phyloP scores from a whole-genome alignment of 2,888 invertebrate genomes.

The Clanis bilineata region DNA sequence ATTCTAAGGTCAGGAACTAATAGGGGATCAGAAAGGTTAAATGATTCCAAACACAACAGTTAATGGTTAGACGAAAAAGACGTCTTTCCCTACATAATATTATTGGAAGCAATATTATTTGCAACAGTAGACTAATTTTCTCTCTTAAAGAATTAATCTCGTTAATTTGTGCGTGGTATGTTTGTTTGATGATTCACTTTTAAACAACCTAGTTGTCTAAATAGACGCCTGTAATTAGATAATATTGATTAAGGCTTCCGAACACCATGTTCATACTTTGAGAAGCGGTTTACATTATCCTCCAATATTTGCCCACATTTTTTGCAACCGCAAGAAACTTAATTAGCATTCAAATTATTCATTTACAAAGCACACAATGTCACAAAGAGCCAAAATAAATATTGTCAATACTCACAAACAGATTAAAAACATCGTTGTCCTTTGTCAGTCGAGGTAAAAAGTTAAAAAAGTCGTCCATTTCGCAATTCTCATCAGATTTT shows the following conservation, averaged over 20 bases:
- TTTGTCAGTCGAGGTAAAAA: constrained; percentile 67
- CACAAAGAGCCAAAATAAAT: constrained; percentile 58
- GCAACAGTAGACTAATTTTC: too few species aligned
- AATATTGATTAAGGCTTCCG: neutral
- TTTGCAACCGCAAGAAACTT: constrained; percentile 40
- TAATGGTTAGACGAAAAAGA: too few species aligned
- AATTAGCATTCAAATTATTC: constrained; percentile 67
- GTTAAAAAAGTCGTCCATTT: constrained; percentile 55
- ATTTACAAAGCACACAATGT: constrained; percentile 57
- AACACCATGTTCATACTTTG: neutral
- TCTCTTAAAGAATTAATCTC: too few species aligned
- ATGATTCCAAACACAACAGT: too few species aligned
- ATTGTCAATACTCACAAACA: constrained; percentile 57
- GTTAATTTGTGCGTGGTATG: too few species aligned
- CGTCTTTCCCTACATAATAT: too few species aligned
- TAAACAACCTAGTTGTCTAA: neutral
- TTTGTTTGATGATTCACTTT: too few species aligned
- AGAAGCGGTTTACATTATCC: neutral
- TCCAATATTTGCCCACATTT: constrained; percentile 9
- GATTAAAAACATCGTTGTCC: constrained; percentile 50
- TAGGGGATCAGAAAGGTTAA: too few species aligned
- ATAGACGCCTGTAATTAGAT: neutral
- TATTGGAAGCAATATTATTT: too few species aligned
- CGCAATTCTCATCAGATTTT: constrained; percentile 63
- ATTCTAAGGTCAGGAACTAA: too few species aligned